Conservation (phyloP, 2,113 vertebrate species). For the Edolisoma coerulescens region DNA sequence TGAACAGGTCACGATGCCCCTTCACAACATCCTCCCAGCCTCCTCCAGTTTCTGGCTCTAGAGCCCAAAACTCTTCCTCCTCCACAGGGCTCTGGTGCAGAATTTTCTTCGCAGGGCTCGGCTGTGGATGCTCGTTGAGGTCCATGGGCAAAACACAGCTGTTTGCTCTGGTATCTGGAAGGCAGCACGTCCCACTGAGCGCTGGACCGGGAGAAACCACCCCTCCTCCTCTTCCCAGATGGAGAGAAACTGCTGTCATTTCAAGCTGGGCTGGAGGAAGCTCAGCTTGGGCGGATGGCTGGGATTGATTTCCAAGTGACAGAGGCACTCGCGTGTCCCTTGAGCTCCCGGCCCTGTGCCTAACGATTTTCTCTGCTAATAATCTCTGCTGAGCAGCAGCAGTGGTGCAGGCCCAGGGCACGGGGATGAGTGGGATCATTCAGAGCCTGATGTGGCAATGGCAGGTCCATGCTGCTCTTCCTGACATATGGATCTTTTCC, state of each 20-base stretch:
- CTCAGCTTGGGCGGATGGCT: not conserved
- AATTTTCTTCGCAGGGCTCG: not conserved
- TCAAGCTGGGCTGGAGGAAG: not conserved
- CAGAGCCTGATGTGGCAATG: not conserved
- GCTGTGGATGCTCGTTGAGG: not conserved
- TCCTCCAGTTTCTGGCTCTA: not conserved
- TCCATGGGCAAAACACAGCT: not conserved
- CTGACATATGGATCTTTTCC: not conserved
- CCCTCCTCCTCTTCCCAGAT: not conserved
- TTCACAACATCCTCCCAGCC: not conserved
- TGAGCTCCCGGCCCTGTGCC: not conserved
- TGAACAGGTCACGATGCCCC: not conserved
- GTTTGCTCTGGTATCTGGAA: not conserved
- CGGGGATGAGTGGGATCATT: not conserved
- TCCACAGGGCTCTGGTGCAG: not conserved
- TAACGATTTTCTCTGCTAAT: constrained; percentile 17
- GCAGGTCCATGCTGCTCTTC: not conserved
- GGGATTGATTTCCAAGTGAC: constrained; percentile 32
- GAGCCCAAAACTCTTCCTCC: not conserved
- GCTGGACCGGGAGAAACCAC: fast-evolving
- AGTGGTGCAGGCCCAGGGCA: not conserved
- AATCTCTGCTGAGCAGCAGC: not conserved
- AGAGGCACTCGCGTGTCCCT: not conserved
- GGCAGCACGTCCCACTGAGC: not conserved
- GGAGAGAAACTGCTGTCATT: not conserved